Percentiles rank a stretch among this genome's conserved stretches.
These are phyloP conservation scores for Tetragonula carbonaria DNA, from an alignment of 2,888 invertebrate species.

Conservation along the genomic window DNA sequence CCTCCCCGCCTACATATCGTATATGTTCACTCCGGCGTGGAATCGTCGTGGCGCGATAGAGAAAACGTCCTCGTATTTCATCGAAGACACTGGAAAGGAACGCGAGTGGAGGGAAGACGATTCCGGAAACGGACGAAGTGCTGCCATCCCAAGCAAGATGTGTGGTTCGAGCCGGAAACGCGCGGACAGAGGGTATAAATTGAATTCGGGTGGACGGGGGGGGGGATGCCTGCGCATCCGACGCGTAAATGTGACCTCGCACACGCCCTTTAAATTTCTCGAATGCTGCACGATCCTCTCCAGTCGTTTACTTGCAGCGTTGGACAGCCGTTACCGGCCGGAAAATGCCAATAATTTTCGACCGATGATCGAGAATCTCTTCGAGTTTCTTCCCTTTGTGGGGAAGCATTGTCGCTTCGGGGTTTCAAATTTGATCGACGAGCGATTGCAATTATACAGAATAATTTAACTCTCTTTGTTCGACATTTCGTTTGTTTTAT, in stretches of 20 bases:
- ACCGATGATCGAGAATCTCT: constrained; percentile 27
- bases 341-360: constrained; percentile 79
- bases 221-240: constrained; percentile 73
- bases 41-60: constrained; percentile 54
- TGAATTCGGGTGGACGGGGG: constrained; percentile 69
- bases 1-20: neutral
- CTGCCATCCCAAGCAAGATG: constrained; percentile 75
- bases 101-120: constrained; percentile 13
- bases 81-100: constrained; percentile 42
- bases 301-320: constrained; percentile 63
- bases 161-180: constrained; percentile 74
- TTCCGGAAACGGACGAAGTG: constrained; percentile 77
- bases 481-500: too few relatives aligned
- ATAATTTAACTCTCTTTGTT: too few relatives aligned
- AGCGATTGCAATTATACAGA: too few relatives aligned
- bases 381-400: neutral
- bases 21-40: constrained; percentile 30
- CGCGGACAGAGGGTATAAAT: constrained; percentile 78
- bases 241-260: constrained; percentile 79
- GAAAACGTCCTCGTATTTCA: constrained; percentile 69
- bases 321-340: constrained; percentile 79
- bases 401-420: neutral
- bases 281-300: constrained; percentile 55
- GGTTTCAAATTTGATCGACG: constrained; percentile 3
- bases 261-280: constrained; percentile 82